Evolutionary conservation across 2,113 vertebrate species (phyloP).

Genomic region (Gulo gulo): DNA sequence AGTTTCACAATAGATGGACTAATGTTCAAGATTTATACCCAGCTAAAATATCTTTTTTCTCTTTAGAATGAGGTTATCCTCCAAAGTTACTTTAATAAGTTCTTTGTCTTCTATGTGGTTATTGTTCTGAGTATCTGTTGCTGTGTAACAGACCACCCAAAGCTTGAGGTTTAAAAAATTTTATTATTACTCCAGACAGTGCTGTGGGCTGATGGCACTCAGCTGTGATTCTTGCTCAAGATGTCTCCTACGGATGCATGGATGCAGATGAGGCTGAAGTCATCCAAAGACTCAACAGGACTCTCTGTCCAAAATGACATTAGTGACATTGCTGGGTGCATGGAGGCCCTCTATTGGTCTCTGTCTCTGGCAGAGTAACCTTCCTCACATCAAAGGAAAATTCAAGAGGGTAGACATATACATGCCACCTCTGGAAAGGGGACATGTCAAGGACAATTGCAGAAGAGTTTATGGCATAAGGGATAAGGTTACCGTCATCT

Average conservation of each 20-base stretch:
- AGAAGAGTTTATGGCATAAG: neutral
- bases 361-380: neutral
- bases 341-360: neutral
- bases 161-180: neutral
- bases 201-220: neutral
- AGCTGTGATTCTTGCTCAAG: neutral
- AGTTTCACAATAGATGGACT: neutral
- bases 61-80: no score
- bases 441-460: neutral
- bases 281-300: neutral
- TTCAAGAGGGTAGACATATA: neutral
- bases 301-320: neutral
- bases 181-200: rapidly evolving
- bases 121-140: neutral
- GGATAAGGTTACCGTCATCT: no score
- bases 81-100: neutral
- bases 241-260: rapidly evolving
- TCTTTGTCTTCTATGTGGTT: neutral
- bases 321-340: neutral
- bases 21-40: neutral
- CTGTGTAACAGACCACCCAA: neutral
- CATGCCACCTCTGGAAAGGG: no score
- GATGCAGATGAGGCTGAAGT: neutral
- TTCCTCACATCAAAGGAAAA: neutral
- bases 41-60: neutral